A percentile compares a stretch with the other conserved stretches of the same genome.
phyloP scores from a whole-genome alignment of 2,797 vertebrate genomes.

The Telmatherina bonti region DNA sequence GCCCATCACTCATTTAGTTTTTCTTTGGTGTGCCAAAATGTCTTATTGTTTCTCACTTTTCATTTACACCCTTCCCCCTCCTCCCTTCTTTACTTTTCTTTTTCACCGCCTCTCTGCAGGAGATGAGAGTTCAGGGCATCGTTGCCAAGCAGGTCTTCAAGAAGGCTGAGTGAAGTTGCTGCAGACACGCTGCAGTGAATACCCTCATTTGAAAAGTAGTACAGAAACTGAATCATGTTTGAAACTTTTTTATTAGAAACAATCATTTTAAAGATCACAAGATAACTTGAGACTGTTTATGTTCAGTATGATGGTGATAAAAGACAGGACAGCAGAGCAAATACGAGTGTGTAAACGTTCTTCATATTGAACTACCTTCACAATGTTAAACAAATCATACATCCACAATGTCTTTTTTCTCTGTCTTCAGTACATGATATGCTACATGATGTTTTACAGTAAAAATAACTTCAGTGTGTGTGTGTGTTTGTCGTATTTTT shows the following conservation, averaged over 20 bases:
- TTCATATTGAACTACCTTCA: constrained; percentile 43
- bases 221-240: constrained; percentile 32
- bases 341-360: constrained; percentile 52
- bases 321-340: constrained; percentile 13
- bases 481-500: background rate
- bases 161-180: constrained; percentile 83
- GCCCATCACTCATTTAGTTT: constrained; percentile 18
- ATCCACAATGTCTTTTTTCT: constrained; percentile 1
- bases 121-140: constrained; percentile 66
- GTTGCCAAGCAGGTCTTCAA: constrained; percentile 92
- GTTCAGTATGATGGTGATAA: constrained; percentile 22
- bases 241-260: constrained; percentile 44
- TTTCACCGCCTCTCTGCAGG: constrained; percentile 71
- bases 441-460: background rate
- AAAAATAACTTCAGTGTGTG: background rate
- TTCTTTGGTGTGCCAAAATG: constrained; percentile 49
- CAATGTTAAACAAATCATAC: constrained; percentile 53
- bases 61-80: background rate
- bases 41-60: constrained; percentile 18
- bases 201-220: constrained; percentile 19
- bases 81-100: background rate
- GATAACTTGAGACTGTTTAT: constrained; percentile 11
- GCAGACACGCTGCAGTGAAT: constrained; percentile 8
- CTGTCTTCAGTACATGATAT: constrained; percentile 23
- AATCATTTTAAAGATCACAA: constrained; percentile 14